Evolutionary conservation across 1,140 invertebrate genomes (phyloP).

Genomic region (Neoseiulus cucumeris): DNA sequence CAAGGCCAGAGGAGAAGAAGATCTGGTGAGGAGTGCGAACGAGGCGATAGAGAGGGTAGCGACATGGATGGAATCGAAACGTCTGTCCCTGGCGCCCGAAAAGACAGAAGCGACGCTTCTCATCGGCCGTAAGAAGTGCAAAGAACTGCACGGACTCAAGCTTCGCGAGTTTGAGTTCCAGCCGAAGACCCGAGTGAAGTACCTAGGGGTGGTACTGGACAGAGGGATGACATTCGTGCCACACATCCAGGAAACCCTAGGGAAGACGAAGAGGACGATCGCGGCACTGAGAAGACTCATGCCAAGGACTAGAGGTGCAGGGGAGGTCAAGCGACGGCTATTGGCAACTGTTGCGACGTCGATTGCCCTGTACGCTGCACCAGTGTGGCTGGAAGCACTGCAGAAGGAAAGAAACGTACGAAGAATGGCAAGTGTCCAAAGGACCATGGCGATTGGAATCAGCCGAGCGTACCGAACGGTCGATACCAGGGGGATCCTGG

Average conservation of each 20-base stretch:
- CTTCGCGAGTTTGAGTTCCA: background rate
- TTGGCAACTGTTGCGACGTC: background rate
- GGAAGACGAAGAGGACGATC: background rate
- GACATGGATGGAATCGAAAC: background rate
- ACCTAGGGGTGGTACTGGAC: background rate
- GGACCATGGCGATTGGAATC: background rate
- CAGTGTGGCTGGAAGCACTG: background rate
- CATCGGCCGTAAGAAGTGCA: background rate
- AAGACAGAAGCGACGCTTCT: background rate
- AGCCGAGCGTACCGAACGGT: background rate
- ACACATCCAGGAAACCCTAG: background rate
- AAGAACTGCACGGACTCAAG: background rate
- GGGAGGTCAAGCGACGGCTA: background rate
- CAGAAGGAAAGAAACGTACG: background rate
- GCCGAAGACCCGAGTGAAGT: background rate
- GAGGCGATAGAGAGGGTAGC: background rate
- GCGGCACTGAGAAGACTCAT: background rate
- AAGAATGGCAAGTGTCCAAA: background rate
- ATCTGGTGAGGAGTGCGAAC: background rate
- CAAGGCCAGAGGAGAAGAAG: background rate
- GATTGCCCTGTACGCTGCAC: background rate
- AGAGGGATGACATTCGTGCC: background rate
- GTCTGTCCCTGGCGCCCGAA: background rate
- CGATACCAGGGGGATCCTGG: background rate
- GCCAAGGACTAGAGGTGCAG: background rate